phyloP scores from a whole-genome alignment of 2,888 invertebrate genomes.

The Heliconius ethilla region DNA sequence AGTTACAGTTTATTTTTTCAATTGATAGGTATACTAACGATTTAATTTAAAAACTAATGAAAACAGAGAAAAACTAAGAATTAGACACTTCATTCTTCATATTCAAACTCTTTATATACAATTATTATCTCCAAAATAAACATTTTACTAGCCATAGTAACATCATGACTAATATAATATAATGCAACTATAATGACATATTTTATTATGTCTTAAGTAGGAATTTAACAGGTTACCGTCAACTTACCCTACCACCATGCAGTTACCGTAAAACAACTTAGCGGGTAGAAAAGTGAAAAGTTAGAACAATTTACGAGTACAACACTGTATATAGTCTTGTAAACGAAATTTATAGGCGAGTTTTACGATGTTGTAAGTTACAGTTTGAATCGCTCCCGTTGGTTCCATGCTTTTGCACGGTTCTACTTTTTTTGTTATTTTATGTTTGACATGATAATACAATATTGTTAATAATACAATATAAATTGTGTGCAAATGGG shows the following conservation, averaged over 20 bases:
- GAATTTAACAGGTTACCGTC: background rate
- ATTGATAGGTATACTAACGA: too few species aligned
- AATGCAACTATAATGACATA: background rate
- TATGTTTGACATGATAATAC: background rate
- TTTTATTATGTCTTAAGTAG: background rate
- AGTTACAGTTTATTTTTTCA: background rate
- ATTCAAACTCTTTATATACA: background rate
- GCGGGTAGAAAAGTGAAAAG: conserved; percentile 14
- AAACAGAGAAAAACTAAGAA: background rate
- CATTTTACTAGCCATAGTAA: too few species aligned
- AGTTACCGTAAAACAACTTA: background rate
- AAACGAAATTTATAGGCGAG: conserved; percentile 17
- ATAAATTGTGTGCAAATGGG: too few species aligned
- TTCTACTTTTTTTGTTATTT: background rate
- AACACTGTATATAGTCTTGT: conserved; percentile 17
- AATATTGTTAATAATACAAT: background rate
- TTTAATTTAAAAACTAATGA: too few species aligned
- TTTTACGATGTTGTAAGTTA: conserved; percentile 18
- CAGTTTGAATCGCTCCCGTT: conserved; percentile 26
- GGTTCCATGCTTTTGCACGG: background rate
- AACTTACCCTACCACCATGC: background rate
- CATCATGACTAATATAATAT: too few species aligned
- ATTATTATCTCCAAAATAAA: too few species aligned
- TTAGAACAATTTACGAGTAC: conserved; percentile 22
- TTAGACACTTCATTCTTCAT: background rate